Base-by-base conservation (phyloP, 2,113 vertebrate genomes). In the Zapornia atra region DNA sequence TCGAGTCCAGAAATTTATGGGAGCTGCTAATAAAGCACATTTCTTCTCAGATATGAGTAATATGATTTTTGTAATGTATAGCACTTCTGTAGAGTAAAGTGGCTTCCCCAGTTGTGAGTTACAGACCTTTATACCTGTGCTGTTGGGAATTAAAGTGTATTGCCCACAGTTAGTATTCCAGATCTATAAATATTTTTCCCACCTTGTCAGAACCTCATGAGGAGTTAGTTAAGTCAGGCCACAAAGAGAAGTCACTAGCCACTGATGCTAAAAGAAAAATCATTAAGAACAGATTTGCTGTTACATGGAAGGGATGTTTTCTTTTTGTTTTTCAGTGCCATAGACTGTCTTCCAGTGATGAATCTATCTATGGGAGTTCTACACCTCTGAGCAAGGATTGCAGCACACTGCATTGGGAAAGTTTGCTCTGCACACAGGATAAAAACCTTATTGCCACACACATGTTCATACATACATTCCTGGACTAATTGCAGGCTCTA, bases 81-180 rank as follows among this genome's bases (percentile, higher is more conserved):
- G 64, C 66, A n/a, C 40, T 57, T 86, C 48, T 85, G 48, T 22
- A 21, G 20, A 12, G 11, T 48, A 20, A 48, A 48, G 48, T 21
- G 59, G 20, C 56, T 92, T 96, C 60, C 92, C 29, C n/a, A 51
- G 33, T 81, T 96, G 6, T 51, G 61, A 96, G 7, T 94, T 94
- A 95, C 31, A 85, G 54, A 56, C 38, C 46, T 90, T 85, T 68
- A 31, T 86, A 78, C 69, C 38, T 92, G 73, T 87, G 44, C 69
- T 65, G 31, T 8, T 69, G 57, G 44, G 69, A 96, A 78, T 96
- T 95, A 92, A 61, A 75, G 25, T 50, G n/a, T 46, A 18, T 7
- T 85, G 34, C 57, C 57, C 61, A 79, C 53, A 48, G 24, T 78
- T 87, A 94, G 18, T 75, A 90, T 88, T 61, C 38, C 6, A 38